Conservation (phyloP, 37 sponge, comb jelly and placozoan species). For the Spongilla lacustris region DNA sequence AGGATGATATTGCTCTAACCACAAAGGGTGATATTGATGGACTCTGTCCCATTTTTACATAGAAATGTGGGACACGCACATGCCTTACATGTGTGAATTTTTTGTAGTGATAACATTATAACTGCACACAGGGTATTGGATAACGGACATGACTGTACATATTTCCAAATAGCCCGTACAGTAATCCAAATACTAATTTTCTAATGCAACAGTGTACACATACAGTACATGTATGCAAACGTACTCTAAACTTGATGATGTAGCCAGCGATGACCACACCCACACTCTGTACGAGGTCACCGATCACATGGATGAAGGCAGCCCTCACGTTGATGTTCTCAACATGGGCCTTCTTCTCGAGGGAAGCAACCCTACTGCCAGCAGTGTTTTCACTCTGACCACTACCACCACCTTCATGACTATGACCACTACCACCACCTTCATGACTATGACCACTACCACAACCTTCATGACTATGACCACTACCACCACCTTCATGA, state of each 20-base stretch:
- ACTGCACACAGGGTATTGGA: no score
- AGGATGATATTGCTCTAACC: no score
- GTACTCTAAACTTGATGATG: constrained; percentile 90
- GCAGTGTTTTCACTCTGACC: not conserved
- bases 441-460: not conserved
- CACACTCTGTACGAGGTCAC: constrained; percentile 94
- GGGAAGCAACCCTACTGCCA: not conserved
- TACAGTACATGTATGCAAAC: not conserved
- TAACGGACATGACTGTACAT: no score
- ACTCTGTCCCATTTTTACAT: no score
- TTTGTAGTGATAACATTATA: no score
- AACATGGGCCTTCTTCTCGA: constrained; percentile 13
- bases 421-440: constrained; percentile 4
- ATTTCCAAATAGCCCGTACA: no score
- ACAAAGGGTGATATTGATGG: no score
- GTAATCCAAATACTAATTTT: no score
- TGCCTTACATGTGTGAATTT: no score
- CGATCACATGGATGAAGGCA: constrained; percentile 95
- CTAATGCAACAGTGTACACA: not conserved
- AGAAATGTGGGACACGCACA: no score
- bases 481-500: not conserved
- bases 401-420: constrained; percentile 1
- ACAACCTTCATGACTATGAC: not conserved
- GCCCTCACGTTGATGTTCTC: constrained; percentile 94
- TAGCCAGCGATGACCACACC: constrained; percentile 95